phyloP scores from a whole-genome alignment of 2,888 invertebrate species.

The Napeogenes inachia region DNA sequence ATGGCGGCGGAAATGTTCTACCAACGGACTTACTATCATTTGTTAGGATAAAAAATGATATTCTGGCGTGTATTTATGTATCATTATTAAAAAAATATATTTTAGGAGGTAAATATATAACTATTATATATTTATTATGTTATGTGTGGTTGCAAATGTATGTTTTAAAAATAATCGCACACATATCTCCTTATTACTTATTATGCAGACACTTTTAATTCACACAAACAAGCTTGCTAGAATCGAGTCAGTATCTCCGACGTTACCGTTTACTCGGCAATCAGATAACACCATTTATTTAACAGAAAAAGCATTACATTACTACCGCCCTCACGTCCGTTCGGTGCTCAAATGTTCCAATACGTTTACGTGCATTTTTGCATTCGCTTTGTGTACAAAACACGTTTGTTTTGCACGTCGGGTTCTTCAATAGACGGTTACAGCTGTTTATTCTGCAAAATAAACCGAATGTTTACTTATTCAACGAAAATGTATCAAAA shows the following conservation, averaged over 20 bases:
- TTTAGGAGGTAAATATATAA: not conserved
- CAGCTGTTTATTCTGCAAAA: not conserved
- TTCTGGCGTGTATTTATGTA: constrained; percentile 4
- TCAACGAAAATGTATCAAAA: not conserved
- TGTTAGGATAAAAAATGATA: constrained; percentile 25
- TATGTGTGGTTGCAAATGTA: too few relatives aligned
- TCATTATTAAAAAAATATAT: not conserved
- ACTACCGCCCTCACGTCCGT: not conserved
- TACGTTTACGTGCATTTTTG: constrained; percentile 1
- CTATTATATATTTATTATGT: too few relatives aligned
- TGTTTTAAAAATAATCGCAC: too few relatives aligned
- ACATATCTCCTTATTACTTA: too few relatives aligned
- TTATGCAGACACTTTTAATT: too few relatives aligned
- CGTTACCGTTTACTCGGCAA: too few relatives aligned
- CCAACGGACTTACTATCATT: constrained; percentile 21
- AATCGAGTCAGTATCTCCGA: too few relatives aligned
- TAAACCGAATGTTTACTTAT: constrained; percentile 1
- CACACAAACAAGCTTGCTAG: too few relatives aligned
- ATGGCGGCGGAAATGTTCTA: constrained; percentile 24
- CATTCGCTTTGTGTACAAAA: not conserved
- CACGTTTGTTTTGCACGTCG: not conserved
- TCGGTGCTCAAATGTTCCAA: not conserved
- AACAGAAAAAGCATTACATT: too few relatives aligned
- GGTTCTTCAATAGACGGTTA: constrained; percentile 4
- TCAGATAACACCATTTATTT: too few relatives aligned